Percentiles rank a stretch among this genome's conserved stretches.
Conservation (phyloP, 2,797 vertebrate species). For the Pangasius sanitwongsei region DNA sequence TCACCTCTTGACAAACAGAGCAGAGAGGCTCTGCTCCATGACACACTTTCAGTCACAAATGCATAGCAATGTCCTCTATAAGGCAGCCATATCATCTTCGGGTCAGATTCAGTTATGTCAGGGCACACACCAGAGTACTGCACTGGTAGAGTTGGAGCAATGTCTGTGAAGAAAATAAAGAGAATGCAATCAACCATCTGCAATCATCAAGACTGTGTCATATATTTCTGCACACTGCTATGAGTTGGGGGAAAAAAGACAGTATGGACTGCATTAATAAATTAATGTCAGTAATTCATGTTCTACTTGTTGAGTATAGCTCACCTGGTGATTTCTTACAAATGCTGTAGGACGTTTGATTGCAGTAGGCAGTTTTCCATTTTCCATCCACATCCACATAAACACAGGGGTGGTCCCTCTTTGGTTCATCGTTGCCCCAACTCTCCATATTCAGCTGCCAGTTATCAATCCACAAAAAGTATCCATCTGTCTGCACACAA, state of each 20-base stretch:
- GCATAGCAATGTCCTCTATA: constrained; percentile 85
- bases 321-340: constrained; percentile 86
- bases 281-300: background rate
- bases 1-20: constrained; percentile 82
- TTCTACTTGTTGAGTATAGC: background rate
- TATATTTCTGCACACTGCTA: background rate
- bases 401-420: constrained; percentile 79
- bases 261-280: background rate
- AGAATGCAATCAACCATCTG: background rate
- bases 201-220: background rate
- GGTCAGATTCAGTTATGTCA: constrained; percentile 62
- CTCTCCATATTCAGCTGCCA: constrained; percentile 82
- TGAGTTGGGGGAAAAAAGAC: background rate
- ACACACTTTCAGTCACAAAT: constrained; percentile 73
- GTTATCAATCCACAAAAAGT: constrained; percentile 82
- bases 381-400: constrained; percentile 80
- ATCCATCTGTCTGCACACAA: constrained; percentile 76
- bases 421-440: constrained; percentile 84
- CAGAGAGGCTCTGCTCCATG: constrained; percentile 82
- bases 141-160: constrained; percentile 77
- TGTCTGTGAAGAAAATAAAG: constrained; percentile 68
- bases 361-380: constrained; percentile 86
- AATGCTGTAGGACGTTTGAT: constrained; percentile 78
- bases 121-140: constrained; percentile 84
- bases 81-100: constrained; percentile 79